phyloP scores from a whole-genome alignment of 2,797 vertebrate species.

The Borostomias antarcticus region DNA sequence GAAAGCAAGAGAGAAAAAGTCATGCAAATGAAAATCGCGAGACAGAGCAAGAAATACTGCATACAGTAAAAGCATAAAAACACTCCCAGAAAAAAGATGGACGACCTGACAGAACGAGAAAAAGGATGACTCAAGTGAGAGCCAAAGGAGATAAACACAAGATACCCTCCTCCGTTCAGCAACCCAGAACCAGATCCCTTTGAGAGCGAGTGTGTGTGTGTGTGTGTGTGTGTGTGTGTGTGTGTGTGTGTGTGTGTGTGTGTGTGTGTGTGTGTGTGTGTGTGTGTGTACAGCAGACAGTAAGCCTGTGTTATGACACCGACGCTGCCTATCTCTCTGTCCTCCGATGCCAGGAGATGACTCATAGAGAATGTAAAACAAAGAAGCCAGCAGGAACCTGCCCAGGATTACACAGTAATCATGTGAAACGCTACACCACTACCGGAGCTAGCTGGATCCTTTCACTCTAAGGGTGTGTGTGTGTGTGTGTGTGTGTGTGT shows the following conservation, averaged over 20 bases:
- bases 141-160: too few species aligned
- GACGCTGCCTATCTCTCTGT: conserved; percentile 47
- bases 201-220: background rate
- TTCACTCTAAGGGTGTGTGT: background rate
- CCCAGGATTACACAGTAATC: conserved; percentile 61
- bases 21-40: too few species aligned
- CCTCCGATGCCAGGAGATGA: conserved; percentile 71
- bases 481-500: too few species aligned
- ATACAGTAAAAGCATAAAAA: too few species aligned
- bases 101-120: too few species aligned
- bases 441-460: conserved; percentile 36
- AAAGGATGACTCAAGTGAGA: too few species aligned
- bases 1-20: too few species aligned
- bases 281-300: conserved; percentile 52
- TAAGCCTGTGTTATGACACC: conserved; percentile 69
- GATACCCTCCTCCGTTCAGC: too few species aligned
- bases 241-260: background rate
- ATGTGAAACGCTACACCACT: conserved; percentile 58
- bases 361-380: conserved; percentile 61
- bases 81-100: too few species aligned
- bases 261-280: conserved; percentile 27
- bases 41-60: too few species aligned
- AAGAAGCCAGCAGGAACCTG: conserved; percentile 69
- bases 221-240: background rate
- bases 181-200: too few species aligned